A percentile compares a stretch with the other conserved stretches of the same genome.
Conservation (phyloP, 2,797 vertebrate genomes). For the Phyllotis vaccarum region DNA sequence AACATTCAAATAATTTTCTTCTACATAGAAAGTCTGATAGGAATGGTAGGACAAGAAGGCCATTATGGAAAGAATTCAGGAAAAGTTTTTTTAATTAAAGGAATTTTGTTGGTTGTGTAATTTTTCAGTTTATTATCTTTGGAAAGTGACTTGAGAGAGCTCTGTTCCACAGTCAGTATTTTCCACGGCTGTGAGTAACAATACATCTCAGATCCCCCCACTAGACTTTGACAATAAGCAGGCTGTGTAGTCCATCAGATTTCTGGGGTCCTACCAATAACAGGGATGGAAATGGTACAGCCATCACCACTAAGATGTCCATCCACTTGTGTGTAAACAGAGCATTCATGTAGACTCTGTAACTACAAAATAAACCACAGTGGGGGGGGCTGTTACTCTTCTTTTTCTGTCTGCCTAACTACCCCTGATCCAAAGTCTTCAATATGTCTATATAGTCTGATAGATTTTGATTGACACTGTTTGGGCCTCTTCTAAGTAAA, state of each 20-base stretch:
- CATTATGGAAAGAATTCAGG: too few relatives aligned
- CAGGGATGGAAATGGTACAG: not conserved
- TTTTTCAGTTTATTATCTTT: not conserved
- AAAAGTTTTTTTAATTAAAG: not conserved
- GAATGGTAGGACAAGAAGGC: not conserved
- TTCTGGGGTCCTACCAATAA: not conserved
- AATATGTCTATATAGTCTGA: not conserved
- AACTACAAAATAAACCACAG: not conserved
- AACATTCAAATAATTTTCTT: not conserved
- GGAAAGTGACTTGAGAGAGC: not conserved
- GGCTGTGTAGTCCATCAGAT: fast-evolving
- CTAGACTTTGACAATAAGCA: not conserved
- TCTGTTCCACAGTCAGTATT: not conserved
- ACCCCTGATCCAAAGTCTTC: not conserved
- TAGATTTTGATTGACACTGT: not conserved
- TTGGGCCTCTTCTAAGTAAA: not conserved
- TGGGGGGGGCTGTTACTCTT: not conserved
- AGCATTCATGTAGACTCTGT: not conserved
- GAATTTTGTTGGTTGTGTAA: not conserved
- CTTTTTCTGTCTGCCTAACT: not conserved
- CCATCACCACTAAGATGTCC: not conserved
- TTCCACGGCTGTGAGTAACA: not conserved
- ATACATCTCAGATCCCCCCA: not conserved
- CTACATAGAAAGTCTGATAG: not conserved
- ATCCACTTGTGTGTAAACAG: too few relatives aligned